Percentiles rank a stretch among this genome's conserved stretches.
These are phyloP conservation scores for Coleophora flavipennella DNA, from an alignment of 2,888 invertebrate species.

Conservation along the genomic window DNA sequence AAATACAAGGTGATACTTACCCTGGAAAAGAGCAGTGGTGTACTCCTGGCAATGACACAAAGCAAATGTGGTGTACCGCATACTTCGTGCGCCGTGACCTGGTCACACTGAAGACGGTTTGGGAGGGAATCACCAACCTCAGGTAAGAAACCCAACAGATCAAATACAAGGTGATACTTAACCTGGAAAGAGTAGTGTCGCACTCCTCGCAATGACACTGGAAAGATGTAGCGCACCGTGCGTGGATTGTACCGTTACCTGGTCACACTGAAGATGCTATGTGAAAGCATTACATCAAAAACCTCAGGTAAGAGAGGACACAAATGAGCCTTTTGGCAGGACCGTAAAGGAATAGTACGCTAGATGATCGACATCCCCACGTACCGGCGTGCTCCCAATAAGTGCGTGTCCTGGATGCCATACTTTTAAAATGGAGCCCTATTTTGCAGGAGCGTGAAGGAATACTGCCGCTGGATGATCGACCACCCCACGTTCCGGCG, in stretches of 20 bases:
- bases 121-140: slow-evolving; percentile 76
- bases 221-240: slow-evolving; percentile 70
- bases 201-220: slow-evolving; percentile 65
- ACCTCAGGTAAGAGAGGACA: slow-evolving; percentile 72
- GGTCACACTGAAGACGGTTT: slow-evolving; percentile 75
- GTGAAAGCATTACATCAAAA: slow-evolving; percentile 77
- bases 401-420: background rate
- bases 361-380: background rate
- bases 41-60: slow-evolving; percentile 65
- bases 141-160: slow-evolving; percentile 48
- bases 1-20: no score
- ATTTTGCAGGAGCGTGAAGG: slow-evolving; percentile 67
- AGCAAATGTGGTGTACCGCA: slow-evolving; percentile 70
- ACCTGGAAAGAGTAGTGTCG: slow-evolving; percentile 54
- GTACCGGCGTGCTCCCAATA: background rate
- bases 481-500: slow-evolving; percentile 66
- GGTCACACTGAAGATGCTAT: slow-evolving; percentile 75
- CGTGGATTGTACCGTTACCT: slow-evolving; percentile 71
- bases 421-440: no score
- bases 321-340: no score
- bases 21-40: slow-evolving; percentile 53
- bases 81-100: slow-evolving; percentile 71
- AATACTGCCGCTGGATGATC: slow-evolving; percentile 71
- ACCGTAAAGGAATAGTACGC: no score
- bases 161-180: no score